Conservation (phyloP, 2,797 vertebrate genomes). For the Paratrypauchen microcephalus region DNA sequence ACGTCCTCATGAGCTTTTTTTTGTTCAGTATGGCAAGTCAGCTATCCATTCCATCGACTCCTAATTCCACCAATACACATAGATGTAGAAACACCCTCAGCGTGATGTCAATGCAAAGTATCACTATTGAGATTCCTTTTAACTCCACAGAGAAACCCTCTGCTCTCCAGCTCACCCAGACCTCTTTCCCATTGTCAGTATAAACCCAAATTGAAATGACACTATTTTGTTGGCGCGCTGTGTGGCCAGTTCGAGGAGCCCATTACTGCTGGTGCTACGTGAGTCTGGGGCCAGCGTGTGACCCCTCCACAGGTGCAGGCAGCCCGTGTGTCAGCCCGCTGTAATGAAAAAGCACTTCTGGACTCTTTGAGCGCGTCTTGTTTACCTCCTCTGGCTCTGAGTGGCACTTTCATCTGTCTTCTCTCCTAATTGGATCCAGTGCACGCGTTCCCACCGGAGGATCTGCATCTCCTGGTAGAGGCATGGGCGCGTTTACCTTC, state of each 20-base stretch:
- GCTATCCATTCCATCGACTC: too few species aligned
- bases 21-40: too few species aligned
- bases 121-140: neutral
- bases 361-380: conserved; percentile 76
- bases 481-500: conserved; percentile 59
- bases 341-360: conserved; percentile 83
- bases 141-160: neutral
- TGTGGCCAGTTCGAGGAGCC: conserved; percentile 40
- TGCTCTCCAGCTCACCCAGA: neutral
- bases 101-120: too few species aligned
- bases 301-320: conserved; percentile 63
- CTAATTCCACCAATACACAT: too few species aligned
- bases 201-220: conserved; percentile 39
- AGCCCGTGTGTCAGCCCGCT: conserved; percentile 66
- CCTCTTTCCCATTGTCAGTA: neutral
- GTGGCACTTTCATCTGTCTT: conserved; percentile 84
- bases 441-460: conserved; percentile 74
- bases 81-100: too few species aligned
- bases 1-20: too few species aligned
- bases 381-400: conserved; percentile 80
- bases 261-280: conserved; percentile 41
- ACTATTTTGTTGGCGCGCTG: conserved; percentile 40
- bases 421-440: conserved; percentile 80
- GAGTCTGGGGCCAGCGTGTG: conserved; percentile 34
- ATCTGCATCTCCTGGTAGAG: conserved; percentile 69